phyloP scores from a whole-genome alignment of 2,797 vertebrate genomes.

The Schizopygopsis pylzovi region DNA sequence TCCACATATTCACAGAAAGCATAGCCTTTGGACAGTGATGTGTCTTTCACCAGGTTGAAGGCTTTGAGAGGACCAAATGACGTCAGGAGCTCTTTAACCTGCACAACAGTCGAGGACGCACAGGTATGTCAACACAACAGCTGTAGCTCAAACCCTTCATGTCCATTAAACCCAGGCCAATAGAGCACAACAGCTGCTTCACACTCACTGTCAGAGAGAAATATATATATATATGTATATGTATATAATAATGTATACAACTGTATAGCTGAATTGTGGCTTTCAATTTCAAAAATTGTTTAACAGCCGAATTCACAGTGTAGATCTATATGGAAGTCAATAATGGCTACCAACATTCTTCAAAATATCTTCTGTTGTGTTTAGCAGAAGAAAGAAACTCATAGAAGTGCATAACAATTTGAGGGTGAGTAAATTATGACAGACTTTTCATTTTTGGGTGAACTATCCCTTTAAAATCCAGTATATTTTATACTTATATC shows the following conservation, averaged over 20 bases:
- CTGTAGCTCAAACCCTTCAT: not conserved
- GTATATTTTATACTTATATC: not conserved
- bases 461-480: not conserved
- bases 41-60: conserved; percentile 84
- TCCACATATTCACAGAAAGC: conserved; percentile 84
- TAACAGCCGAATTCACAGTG: not conserved
- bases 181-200: conserved; percentile 41
- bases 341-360: too few species aligned
- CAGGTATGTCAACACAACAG: conserved; percentile 40
- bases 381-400: too few species aligned
- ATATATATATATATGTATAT: too few species aligned
- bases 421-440: too few species aligned
- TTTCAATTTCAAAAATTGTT: not conserved
- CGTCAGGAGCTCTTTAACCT: conserved; percentile 84
- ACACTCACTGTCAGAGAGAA: not conserved
- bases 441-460: too few species aligned
- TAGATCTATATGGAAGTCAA: not conserved
- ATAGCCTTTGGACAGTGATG: conserved; percentile 83
- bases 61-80: conserved; percentile 83
- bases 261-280: not conserved
- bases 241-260: not conserved
- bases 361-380: too few species aligned
- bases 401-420: too few species aligned
- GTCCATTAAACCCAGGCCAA: conserved; percentile 18
- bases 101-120: conserved; percentile 60